Evolutionary conservation across 2,797 vertebrate genomes (phyloP), one percentile per base, ranked within the genome.

Genomic region (Rhadinocentrus ornatus): DNA sequence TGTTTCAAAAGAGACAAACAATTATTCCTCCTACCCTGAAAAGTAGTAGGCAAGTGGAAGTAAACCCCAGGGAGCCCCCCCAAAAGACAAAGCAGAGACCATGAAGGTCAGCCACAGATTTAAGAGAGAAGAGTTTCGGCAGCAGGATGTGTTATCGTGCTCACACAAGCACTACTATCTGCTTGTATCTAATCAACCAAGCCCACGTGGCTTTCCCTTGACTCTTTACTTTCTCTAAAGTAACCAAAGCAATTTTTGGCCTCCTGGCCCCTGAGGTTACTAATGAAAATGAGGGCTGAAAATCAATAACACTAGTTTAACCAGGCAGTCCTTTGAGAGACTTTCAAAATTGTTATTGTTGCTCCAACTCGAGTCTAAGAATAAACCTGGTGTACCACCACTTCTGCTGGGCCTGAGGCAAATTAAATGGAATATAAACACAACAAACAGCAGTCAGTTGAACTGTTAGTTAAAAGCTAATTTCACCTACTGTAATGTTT

Each of bases 251-350:
- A 73, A 86, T 83, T 75, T 87, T 82, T 46, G 27, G 55, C 48
- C 34, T 71, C 73, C 69, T 29, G 22, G 44, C 70, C 68, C 56
- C 57, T 32, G 55, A 75, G 77, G 35, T 69, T 64, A 27, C 64
- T 77, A 59, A 84, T 84, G 74, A 82, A 86, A 88, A 88, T 67
- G 80, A 75, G 22, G 60, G 50, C 67, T 72, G 72, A 24, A 86
- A 91, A 89, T 88, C 84, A 87, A 87, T 90, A 62, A 66, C 39
- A 72, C 85, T 83, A 77, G 64, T 83, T 89, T 65, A 78, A 84
- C 34, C 53, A 58, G 66, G 54, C 39, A 29, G 50, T 76, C 82
- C 70, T 59, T 22, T 34, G 67, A 79, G 80, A 69, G 35, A 67
- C 63, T 58, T 59, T 62, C 34, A 73, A 31, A 80, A 66, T 80